Percentiles rank a stretch among this genome's conserved stretches.
These are phyloP conservation scores for Erinaceus europaeus DNA, from an alignment of 2,113 vertebrate species.

Conservation along the genomic window DNA sequence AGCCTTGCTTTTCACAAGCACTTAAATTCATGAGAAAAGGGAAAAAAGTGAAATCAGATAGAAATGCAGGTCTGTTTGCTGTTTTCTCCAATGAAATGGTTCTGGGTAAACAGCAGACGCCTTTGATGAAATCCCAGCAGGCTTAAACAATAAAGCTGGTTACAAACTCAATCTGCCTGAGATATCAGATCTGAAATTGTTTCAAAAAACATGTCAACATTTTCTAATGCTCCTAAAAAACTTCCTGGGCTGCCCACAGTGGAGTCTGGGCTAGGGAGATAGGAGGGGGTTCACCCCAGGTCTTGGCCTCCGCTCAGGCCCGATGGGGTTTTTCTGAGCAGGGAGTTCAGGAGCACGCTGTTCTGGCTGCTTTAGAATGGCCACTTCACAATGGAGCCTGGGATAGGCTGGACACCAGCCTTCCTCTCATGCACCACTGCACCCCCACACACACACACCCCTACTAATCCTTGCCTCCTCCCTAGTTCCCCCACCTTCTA, in stretches of 20 bases:
- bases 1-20: slow-evolving; percentile 82
- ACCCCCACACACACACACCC: too few species aligned
- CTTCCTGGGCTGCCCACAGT: slow-evolving; percentile 76
- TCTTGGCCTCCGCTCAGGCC: background rate
- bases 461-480: background rate
- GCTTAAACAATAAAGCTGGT: slow-evolving; percentile 90
- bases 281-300: background rate
- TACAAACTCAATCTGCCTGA: slow-evolving; percentile 88
- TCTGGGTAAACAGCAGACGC: slow-evolving; percentile 88
- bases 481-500: slow-evolving; percentile 8
- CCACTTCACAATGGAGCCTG: background rate
- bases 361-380: background rate
- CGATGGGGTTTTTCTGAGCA: background rate
- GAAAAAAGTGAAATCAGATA: slow-evolving; percentile 86
- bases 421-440: background rate
- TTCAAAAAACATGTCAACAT: slow-evolving; percentile 85
- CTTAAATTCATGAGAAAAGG: slow-evolving; percentile 85
- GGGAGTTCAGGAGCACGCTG: background rate
- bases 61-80: slow-evolving; percentile 87
- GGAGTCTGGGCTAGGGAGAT: background rate
- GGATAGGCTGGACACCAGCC: background rate
- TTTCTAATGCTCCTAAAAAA: slow-evolving; percentile 82
- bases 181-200: slow-evolving; percentile 90
- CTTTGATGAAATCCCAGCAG: slow-evolving; percentile 89
- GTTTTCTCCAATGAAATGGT: slow-evolving; percentile 87